Percentiles rank a stretch among this genome's conserved stretches.
phyloP scores from a whole-genome alignment of 2,113 vertebrate genomes.

The Cairina moschata region DNA sequence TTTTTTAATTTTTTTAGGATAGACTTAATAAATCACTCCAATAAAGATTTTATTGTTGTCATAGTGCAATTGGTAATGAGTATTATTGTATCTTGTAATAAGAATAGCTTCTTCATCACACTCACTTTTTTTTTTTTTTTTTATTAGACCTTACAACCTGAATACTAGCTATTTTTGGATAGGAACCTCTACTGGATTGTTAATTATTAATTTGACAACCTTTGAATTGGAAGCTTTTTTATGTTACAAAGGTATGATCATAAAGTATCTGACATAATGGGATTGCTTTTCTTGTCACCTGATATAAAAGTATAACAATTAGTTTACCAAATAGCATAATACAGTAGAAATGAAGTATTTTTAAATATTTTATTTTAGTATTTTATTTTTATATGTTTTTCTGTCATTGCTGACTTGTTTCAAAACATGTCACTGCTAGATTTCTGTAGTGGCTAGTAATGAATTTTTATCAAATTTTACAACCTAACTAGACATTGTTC shows the following conservation, averaged over 20 bases:
- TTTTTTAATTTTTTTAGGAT: no score
- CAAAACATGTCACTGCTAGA: not conserved
- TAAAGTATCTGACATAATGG: not conserved
- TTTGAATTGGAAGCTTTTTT: conserved; percentile 81
- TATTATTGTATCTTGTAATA: not conserved
- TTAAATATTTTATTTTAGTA: not conserved
- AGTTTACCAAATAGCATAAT: not conserved
- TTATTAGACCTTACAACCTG: conserved; percentile 34
- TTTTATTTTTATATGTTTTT: not conserved
- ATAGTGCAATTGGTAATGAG: not conserved
- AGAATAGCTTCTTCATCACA: not conserved
- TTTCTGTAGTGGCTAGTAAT: not conserved
- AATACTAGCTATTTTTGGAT: conserved; percentile 79
- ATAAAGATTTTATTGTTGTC: not conserved
- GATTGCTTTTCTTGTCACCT: not conserved
- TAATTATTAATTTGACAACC: conserved; percentile 82
- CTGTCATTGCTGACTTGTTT: not conserved
- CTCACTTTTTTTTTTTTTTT: not conserved
- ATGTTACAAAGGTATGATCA: conserved; percentile 79
- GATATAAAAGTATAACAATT: not conserved
- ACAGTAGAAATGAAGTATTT: not conserved
- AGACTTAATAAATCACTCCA: no score
- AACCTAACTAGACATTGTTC: not conserved
- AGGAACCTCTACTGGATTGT: conserved; percentile 82
- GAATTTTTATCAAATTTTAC: not conserved